Evolutionary conservation across 2,113 vertebrate genomes (phyloP), one percentile per base, ranked within the genome.

Genomic region (Melanotaenia duboulayi): DNA sequence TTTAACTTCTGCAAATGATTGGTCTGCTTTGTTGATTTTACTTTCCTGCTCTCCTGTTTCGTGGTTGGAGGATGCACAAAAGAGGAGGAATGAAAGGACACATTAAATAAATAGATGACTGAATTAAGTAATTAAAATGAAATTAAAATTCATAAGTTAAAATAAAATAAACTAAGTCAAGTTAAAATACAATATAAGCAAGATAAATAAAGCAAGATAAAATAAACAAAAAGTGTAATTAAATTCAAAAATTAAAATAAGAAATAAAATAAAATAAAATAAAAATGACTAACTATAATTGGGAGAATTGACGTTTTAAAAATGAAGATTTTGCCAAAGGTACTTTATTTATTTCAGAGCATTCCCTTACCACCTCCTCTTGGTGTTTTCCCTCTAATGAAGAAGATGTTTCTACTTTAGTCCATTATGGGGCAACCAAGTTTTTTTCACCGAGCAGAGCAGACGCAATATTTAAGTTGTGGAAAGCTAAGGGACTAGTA

Each of bases 1-100:
- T 44, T 44, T 25, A n/a, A 48, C 24, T 68, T 23, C 60, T 62
- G 66, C 60, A 72, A 79, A 79, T 73, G 52, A 74, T 81, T 58
- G 32, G 62, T 67, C 0, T 66, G 56, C 42, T 1, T 61, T 66
- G 42, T 22, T 20, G 22, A 68, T 64, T 76, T 51, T 57, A 19
- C 2, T 0, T 25, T 3, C 28, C n/a, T n/a, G 7, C 16, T 23
- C 11, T 28, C 37, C 4, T 8, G 82, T 77, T 57, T 42, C 13
- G 48, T 69, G 1, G 79, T 72, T 72, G 58, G 52, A 4, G 72
- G 49, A 23, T 77, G 56, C 74, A 67, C 59, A 70, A 49, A 61
- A 68, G 44, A 54, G 42, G 49, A 49, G 28, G 28, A 28, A 28
- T 28, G 28, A 28, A 28, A 6, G 3, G 28, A 28, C 3, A 28